Conservation (phyloP, 2,888 invertebrate species). For the Teinopalpus imperialis region DNA sequence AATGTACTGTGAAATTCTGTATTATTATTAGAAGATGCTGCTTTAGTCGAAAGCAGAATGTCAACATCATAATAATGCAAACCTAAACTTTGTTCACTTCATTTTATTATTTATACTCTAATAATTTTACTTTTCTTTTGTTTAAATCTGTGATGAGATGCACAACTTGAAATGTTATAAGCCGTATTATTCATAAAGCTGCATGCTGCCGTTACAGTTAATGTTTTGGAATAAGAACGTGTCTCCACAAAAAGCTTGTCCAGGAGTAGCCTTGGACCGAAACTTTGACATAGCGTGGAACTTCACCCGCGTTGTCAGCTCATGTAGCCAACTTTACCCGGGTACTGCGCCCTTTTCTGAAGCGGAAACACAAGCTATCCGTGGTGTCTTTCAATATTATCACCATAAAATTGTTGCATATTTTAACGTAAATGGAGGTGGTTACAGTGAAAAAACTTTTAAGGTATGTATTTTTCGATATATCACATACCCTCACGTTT, state of each 20-base stretch:
- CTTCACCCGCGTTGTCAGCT: conserved; percentile 32
- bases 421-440: conserved; percentile 58
- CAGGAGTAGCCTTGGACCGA: conserved; percentile 60
- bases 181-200: no score
- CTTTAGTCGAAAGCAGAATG: no score
- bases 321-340: conserved; percentile 59
- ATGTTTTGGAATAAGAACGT: conserved; percentile 47
- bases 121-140: no score
- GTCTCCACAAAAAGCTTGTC: conserved; percentile 56
- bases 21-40: no score
- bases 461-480: conserved; percentile 47
- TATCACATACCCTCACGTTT: no score
- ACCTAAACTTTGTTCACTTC: no score
- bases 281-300: conserved; percentile 69
- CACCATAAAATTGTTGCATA: conserved; percentile 62
- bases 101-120: no score
- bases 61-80: no score
- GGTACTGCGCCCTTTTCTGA: conserved; percentile 60
- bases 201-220: conserved; percentile 2
- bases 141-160: no score
- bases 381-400: conserved; percentile 54
- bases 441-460: conserved; percentile 33
- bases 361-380: conserved; percentile 53
- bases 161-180: no score
- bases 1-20: no score